A percentile compares a stretch with the other conserved stretches of the same genome.
These are phyloP conservation scores for Pyrocoelia pectoralis DNA, from an alignment of 2,888 invertebrate genomes.

Conservation along the genomic window DNA sequence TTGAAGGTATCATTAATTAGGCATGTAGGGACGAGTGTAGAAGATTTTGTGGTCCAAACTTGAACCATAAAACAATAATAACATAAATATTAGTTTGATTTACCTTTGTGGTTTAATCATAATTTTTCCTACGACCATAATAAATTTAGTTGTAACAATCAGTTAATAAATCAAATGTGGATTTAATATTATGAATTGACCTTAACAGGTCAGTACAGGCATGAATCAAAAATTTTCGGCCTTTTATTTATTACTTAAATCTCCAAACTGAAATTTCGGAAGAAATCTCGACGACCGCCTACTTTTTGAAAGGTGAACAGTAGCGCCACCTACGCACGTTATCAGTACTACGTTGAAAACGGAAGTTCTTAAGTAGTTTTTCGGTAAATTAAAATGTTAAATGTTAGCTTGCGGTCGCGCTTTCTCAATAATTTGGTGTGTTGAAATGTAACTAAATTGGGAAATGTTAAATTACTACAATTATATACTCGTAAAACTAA, in stretches of 20 bases:
- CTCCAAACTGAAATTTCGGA: not conserved
- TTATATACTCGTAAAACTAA: not conserved
- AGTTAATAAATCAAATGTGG: constrained; percentile 16
- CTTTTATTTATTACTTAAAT: constrained; percentile 1
- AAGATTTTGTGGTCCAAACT: not conserved
- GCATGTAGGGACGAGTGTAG: not conserved
- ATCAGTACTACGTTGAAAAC: not conserved
- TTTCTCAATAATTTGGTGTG: not conserved
- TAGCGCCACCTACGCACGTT: not conserved
- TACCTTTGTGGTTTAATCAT: constrained; percentile 16
- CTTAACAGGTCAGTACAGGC: constrained; percentile 13
- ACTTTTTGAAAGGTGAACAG: too few relatives aligned
- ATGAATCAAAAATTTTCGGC: constrained; percentile 13
- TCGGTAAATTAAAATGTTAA: too few relatives aligned
- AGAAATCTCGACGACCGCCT: not conserved
- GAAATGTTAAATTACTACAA: not conserved
- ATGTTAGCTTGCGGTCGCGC: not conserved
- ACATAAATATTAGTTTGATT: constrained; percentile 13
- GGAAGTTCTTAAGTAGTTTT: too few relatives aligned
- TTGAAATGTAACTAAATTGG: not conserved
- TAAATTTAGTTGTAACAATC: constrained; percentile 23
- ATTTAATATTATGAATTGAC: constrained; percentile 19
- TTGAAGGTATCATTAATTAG: too few relatives aligned
- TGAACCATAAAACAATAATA: not conserved
- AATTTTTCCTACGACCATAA: constrained; percentile 17